Base-by-base conservation (phyloP, 2,888 invertebrate species). In the Brachyopa scutellaris region DNA sequence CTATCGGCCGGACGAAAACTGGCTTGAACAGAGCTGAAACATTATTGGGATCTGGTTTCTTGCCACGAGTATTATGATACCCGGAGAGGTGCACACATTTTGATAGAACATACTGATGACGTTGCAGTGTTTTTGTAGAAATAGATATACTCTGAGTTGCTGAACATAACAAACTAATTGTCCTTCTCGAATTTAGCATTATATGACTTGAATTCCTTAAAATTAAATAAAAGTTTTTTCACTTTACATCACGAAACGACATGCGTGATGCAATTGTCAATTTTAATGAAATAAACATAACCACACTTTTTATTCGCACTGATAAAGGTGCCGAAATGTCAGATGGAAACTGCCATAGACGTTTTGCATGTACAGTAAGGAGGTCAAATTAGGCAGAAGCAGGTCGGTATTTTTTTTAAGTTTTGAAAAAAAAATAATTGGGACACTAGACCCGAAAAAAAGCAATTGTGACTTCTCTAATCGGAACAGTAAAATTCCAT, bases 21-120 rank as follows among this genome's bases (percentile, higher is more conserved):
- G 97, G 97, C 84, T 93, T 92, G 88, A 96, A 95, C 29, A 96
- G 88, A 1, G 94, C 91, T 0, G 95, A 93, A 83, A 94, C 90
- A 87, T 91, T 92, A 5, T 87, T 86, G 72, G 89, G 89, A 78
- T 91, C 91, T 82, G 91, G 92, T 85, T 92, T 92, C 13, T 89
- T 89, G 57, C 89, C 87, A 19, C 90, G 86, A 13, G 87, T 86
- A 11, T 74, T 21, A 15, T 85, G 85, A 21, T 73, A 82, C 17
- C 84, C 76, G n/a, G 84, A 84, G 6, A 82, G 79, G 36, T 86
- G 86, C 5, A 86, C 84, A 45, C 80, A 84, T 85, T 85, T 86
- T 7, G 64, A 70, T 1, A 82, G 77, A 45, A 83, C 49, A 31
- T 8, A 61, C 6, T 33, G 74, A 9, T 82, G 70, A 40, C 72